Conservation (phyloP, 2,888 invertebrate species). For the Philereme vetulata region DNA sequence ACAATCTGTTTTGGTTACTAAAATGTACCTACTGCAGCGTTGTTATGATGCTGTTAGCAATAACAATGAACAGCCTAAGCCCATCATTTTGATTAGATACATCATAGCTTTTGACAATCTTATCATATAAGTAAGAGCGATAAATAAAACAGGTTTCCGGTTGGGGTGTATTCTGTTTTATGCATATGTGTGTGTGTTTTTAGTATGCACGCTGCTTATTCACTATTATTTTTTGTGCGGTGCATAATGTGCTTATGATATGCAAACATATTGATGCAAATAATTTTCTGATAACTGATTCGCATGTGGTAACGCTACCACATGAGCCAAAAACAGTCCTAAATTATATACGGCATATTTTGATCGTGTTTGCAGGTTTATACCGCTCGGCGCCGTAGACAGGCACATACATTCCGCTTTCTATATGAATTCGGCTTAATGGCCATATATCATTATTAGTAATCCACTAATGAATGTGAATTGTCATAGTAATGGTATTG, state of each 20-base stretch:
- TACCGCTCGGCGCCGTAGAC: not conserved
- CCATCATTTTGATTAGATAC: slow-evolving; percentile 1
- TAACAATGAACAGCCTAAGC: slow-evolving; percentile 1
- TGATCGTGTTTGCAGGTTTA: not conserved
- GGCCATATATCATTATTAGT: slow-evolving; percentile 10
- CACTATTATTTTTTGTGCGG: too few relatives aligned
- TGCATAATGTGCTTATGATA: too few relatives aligned
- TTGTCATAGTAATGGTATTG: slow-evolving; percentile 17
- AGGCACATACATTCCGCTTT: not conserved
- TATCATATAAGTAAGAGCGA: not conserved
- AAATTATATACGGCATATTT: too few relatives aligned
- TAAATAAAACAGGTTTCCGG: not conserved
- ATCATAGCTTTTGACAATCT: not conserved
- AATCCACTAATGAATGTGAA: slow-evolving; percentile 25
- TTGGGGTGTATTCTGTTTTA: too few relatives aligned
- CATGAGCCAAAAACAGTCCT: too few relatives aligned
- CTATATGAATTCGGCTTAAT: not conserved
- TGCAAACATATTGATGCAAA: too few relatives aligned
- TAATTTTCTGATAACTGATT: too few relatives aligned
- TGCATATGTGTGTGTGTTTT: too few relatives aligned
- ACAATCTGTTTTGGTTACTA: not conserved
- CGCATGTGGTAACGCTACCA: too few relatives aligned
- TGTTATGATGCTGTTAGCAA: not conserved
- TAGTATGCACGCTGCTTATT: too few relatives aligned
- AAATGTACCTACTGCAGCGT: not conserved